These are phyloP conservation scores for Pseudomyrmex pallidus DNA, from an alignment of 1,140 invertebrate species.

Conservation along the genomic window DNA sequence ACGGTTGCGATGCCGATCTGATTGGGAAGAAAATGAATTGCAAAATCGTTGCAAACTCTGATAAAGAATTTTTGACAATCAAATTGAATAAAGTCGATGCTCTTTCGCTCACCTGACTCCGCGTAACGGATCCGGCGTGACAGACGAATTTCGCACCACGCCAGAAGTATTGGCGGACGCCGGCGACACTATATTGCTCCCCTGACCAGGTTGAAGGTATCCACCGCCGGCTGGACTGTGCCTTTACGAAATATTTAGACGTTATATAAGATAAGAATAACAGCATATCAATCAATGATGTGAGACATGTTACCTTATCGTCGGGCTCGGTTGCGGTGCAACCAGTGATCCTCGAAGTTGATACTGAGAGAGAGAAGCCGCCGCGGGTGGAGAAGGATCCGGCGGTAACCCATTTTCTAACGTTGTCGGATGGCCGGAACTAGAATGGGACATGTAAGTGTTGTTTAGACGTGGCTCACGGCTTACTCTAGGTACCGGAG, in stretches of 20 bases:
- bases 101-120: slow-evolving; percentile 79
- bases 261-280: no score
- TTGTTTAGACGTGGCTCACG: slow-evolving; percentile 80
- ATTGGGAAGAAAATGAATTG: background rate
- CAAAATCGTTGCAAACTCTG: no score
- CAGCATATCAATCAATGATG: background rate
- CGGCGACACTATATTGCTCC: slow-evolving; percentile 82
- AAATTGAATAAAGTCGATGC: background rate
- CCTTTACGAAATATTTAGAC: slow-evolving; percentile 58
- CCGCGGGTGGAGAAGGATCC: slow-evolving; percentile 82
- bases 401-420: slow-evolving; percentile 86
- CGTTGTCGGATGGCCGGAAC: slow-evolving; percentile 78
- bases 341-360: slow-evolving; percentile 83
- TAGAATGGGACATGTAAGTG: slow-evolving; percentile 81
- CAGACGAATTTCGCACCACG: slow-evolving; percentile 83
- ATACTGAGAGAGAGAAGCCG: slow-evolving; percentile 80
- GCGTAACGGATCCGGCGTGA: slow-evolving; percentile 82
- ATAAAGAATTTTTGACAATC: background rate
- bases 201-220: slow-evolving; percentile 81
- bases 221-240: slow-evolving; percentile 81
- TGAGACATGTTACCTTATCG: slow-evolving; percentile 83
- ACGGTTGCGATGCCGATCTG: slow-evolving; percentile 76
- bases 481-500: slow-evolving; percentile 79
- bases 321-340: slow-evolving; percentile 84
- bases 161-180: slow-evolving; percentile 81